Percentiles rank a stretch among this genome's conserved stretches.
Evolutionary conservation across 2,888 invertebrate species (phyloP).

Genomic region (Drosophila multiciliata): DNA sequence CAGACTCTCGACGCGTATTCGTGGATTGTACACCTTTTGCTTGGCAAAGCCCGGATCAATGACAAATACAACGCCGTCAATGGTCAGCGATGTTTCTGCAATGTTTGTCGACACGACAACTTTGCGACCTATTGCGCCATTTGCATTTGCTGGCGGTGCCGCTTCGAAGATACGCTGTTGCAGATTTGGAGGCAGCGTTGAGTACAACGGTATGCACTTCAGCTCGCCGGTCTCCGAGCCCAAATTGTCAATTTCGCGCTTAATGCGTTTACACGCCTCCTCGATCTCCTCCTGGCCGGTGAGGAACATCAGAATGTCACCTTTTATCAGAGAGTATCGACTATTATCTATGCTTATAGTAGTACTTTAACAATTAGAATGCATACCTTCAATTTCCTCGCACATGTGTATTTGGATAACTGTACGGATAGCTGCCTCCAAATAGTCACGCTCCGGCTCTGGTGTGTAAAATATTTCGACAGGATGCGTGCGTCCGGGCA

Average conservation of each 20-base stretch:
- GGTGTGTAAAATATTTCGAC: slow-evolving; percentile 99
- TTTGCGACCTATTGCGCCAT: slow-evolving; percentile 95
- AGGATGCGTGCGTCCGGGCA: slow-evolving; percentile 97
- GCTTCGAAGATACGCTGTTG: slow-evolving; percentile 99
- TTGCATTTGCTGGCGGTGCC: slow-evolving; percentile 95
- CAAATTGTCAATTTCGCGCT: slow-evolving; percentile 97
- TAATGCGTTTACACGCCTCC: slow-evolving; percentile 99
- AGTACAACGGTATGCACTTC: slow-evolving; percentile 99
- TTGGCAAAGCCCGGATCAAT: slow-evolving; percentile 99
- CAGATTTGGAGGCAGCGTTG: slow-evolving; percentile 97
- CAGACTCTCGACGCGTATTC: slow-evolving; percentile 96
- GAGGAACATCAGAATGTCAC: slow-evolving; percentile 96
- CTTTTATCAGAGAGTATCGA: slow-evolving; percentile 82
- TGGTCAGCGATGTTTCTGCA: slow-evolving; percentile 99
- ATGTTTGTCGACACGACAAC: slow-evolving; percentile 99
- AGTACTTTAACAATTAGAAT: rapidly evolving
- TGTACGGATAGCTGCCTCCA: slow-evolving; percentile 99
- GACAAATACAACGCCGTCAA: slow-evolving; percentile 99
- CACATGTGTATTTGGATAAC: slow-evolving; percentile 98
- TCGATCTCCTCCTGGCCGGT: slow-evolving; percentile 98
- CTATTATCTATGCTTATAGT: background rate
- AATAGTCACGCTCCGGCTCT: slow-evolving; percentile 98
- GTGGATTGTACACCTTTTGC: slow-evolving; percentile 93
- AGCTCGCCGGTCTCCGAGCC: slow-evolving; percentile 98
- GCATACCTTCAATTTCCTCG: slow-evolving; percentile 89